phyloP scores from a whole-genome alignment of 2,888 invertebrate genomes.

The Drosophila nr. fundita region DNA sequence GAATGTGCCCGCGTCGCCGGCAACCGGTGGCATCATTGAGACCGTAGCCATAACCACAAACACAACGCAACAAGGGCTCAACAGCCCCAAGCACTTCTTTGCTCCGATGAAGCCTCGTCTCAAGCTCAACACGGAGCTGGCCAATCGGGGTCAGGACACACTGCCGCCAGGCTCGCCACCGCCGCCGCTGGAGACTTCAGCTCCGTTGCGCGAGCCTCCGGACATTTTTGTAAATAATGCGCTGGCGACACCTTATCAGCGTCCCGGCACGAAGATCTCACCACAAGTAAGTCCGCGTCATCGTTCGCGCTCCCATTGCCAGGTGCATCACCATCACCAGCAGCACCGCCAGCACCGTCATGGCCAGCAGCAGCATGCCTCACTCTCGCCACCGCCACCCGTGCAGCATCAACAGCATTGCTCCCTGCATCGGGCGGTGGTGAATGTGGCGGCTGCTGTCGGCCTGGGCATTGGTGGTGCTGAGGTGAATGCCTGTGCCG shows the following conservation, averaged over 20 bases:
- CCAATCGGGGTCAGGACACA: constrained; percentile 67
- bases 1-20: constrained; percentile 37
- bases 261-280: constrained; percentile 57
- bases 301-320: constrained; percentile 63
- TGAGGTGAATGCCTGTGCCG: constrained; percentile 32
- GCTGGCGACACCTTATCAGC: constrained; percentile 81
- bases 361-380: constrained; percentile 26
- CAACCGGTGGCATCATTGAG: constrained; percentile 53
- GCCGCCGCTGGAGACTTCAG: constrained; percentile 42
- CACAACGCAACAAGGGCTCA: constrained; percentile 66
- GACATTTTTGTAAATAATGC: constrained; percentile 83
- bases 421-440: constrained; percentile 65
- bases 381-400: constrained; percentile 15
- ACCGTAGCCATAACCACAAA: constrained; percentile 81
- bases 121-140: constrained; percentile 80
- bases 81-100: constrained; percentile 85
- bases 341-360: constrained; percentile 34
- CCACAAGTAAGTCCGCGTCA: constrained; percentile 80
- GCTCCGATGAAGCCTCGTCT: constrained; percentile 85
- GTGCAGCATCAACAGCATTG: constrained; percentile 40
- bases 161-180: constrained; percentile 67
- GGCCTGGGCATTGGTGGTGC: constrained; percentile 54
- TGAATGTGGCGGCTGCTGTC: constrained; percentile 71
- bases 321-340: constrained; percentile 46
- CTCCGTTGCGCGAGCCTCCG: constrained; percentile 78